A percentile compares a stretch with the other conserved stretches of the same genome.
Evolutionary conservation across 1,140 invertebrate genomes (phyloP).

Genomic region (Muscidifurax raptorellus): DNA sequence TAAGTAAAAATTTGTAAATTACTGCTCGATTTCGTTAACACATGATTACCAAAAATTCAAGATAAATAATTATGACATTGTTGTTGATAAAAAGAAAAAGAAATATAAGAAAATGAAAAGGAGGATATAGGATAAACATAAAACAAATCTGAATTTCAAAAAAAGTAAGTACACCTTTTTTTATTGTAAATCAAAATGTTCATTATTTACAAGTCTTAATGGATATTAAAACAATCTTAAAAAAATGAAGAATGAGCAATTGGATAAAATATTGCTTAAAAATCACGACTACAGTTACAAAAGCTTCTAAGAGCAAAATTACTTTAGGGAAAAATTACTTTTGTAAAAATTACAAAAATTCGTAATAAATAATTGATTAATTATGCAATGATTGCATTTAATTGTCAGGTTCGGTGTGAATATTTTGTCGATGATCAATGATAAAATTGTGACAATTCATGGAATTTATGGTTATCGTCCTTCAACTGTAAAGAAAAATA

Average conservation of each 20-base stretch:
- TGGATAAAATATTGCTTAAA: slow-evolving; percentile 30
- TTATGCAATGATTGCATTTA: slow-evolving; percentile 33
- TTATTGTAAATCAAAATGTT: slow-evolving; percentile 43
- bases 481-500: slow-evolving; percentile 72
- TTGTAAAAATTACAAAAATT: slow-evolving; percentile 48
- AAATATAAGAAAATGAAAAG: neutral
- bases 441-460: slow-evolving; percentile 31
- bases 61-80: no score
- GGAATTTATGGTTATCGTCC: slow-evolving; percentile 71
- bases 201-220: slow-evolving; percentile 49
- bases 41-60: no score
- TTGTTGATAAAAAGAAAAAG: neutral
- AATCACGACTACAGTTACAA: slow-evolving; percentile 22
- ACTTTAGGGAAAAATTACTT: slow-evolving; percentile 12
- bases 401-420: slow-evolving; percentile 31
- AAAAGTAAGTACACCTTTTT: slow-evolving; percentile 46
- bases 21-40: no score
- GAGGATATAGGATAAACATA: slow-evolving; percentile 27
- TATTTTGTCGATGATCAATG: slow-evolving; percentile 35
- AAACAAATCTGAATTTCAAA: slow-evolving; percentile 7
- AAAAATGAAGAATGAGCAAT: slow-evolving; percentile 25
- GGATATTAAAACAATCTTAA: slow-evolving; percentile 39
- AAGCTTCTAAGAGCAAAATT: slow-evolving; percentile 19
- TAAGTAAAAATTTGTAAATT: neutral
- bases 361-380: slow-evolving; percentile 44